A percentile compares a stretch with the other conserved stretches of the same genome.
Evolutionary conservation across 1,140 invertebrate genomes (phyloP).

Genomic region (Antheraea pernyi): DNA sequence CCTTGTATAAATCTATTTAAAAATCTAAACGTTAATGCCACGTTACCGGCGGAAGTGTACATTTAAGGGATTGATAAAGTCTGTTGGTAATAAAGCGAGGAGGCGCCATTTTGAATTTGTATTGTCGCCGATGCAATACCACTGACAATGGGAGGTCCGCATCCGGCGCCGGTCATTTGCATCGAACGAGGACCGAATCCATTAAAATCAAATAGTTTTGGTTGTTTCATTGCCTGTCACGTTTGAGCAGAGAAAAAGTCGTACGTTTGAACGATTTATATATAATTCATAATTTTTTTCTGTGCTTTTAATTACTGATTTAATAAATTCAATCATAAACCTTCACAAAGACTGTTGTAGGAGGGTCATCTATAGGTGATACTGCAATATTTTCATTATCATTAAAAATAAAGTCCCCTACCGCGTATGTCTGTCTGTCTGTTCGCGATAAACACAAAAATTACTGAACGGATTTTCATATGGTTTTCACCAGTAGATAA

Average conservation of each 20-base stretch:
- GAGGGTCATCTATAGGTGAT: not conserved
- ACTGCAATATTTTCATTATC: not conserved
- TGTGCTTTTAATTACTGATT: not conserved
- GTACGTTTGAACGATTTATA: not conserved
- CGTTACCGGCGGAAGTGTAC: constrained; percentile 65
- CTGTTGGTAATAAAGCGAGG: constrained; percentile 54
- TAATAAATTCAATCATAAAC: not conserved
- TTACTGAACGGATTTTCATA: too few relatives aligned
- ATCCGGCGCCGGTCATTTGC: constrained; percentile 76
- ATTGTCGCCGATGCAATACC: constrained; percentile 59
- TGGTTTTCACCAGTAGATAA: too few relatives aligned
- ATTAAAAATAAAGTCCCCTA: too few relatives aligned
- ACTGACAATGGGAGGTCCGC: constrained; percentile 65
- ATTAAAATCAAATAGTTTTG: constrained; percentile 5
- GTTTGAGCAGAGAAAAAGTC: not conserved
- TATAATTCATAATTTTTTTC: not conserved
- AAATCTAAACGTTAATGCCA: constrained; percentile 24
- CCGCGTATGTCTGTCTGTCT: too few relatives aligned
- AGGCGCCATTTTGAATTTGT: constrained; percentile 73
- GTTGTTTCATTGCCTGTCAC: constrained; percentile 8
- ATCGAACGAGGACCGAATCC: constrained; percentile 63
- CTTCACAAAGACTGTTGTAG: not conserved
- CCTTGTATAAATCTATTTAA: not conserved
- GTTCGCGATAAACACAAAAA: too few relatives aligned
- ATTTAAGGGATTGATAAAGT: constrained; percentile 39